These are phyloP conservation scores for Lottia scabra DNA, from an alignment of 2,888 invertebrate species.

Conservation along the genomic window DNA sequence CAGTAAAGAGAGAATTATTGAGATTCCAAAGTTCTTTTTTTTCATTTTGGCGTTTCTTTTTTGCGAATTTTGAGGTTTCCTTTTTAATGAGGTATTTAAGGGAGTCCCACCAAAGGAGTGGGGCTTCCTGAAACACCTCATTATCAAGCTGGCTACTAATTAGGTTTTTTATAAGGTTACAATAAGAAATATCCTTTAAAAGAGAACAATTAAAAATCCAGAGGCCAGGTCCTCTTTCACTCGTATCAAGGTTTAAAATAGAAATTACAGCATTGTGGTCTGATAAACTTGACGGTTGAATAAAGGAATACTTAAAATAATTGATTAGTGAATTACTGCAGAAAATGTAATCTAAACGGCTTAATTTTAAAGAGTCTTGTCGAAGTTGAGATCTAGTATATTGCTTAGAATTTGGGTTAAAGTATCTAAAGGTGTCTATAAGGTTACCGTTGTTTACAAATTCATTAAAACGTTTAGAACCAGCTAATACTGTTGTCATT, in stretches of 20 bases:
- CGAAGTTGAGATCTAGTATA: background rate
- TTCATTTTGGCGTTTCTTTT: background rate
- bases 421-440: background rate
- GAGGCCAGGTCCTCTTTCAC: background rate
- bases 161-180: background rate
- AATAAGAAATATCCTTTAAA: slow-evolving; percentile 9
- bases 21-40: slow-evolving; percentile 10
- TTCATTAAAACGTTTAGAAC: background rate
- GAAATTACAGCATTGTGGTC: background rate
- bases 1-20: slow-evolving; percentile 3
- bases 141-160: background rate
- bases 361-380: background rate
- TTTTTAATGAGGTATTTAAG: slow-evolving; percentile 22
- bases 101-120: slow-evolving; percentile 24
- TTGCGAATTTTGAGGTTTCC: background rate
- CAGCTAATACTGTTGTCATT: background rate
- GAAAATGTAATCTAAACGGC: background rate
- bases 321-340: background rate
- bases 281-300: background rate
- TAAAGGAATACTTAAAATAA: background rate
- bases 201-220: slow-evolving; percentile 14
- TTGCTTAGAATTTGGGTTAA: background rate
- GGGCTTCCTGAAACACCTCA: slow-evolving; percentile 1
- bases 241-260: background rate
- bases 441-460: background rate